These are phyloP conservation scores for Nasonia longicornis DNA, from an alignment of 1,140 invertebrate genomes.

Conservation along the genomic window DNA sequence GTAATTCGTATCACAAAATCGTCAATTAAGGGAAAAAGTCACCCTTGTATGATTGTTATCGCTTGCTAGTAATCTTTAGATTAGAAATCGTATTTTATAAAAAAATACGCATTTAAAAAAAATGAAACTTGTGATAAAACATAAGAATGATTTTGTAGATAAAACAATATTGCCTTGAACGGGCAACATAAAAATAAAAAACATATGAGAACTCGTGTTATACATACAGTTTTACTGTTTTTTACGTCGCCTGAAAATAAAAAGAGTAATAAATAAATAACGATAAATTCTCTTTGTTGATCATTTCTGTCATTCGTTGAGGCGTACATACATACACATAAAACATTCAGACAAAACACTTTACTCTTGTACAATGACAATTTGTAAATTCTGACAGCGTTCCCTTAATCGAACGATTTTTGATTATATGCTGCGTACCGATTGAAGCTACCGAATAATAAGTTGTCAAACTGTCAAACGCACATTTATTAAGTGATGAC, in stretches of 20 bases:
- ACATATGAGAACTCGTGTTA: slow-evolving; percentile 31
- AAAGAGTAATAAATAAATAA: slow-evolving; percentile 35
- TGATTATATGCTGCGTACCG: slow-evolving; percentile 32
- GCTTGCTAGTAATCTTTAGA: slow-evolving; percentile 36
- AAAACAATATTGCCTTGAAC: slow-evolving; percentile 25
- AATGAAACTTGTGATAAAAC: slow-evolving; percentile 44
- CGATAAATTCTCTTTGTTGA: slow-evolving; percentile 34
- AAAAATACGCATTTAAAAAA: slow-evolving; percentile 45
- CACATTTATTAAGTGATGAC: slow-evolving; percentile 33
- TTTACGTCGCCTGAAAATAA: slow-evolving; percentile 32
- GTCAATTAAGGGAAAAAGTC: slow-evolving; percentile 48
- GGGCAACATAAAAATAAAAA: slow-evolving; percentile 36
- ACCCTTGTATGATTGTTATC: slow-evolving; percentile 45
- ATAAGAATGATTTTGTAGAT: slow-evolving; percentile 45
- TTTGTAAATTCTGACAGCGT: slow-evolving; percentile 16
- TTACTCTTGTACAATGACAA: slow-evolving; percentile 34
- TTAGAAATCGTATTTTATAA: slow-evolving; percentile 32
- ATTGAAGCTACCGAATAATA: slow-evolving; percentile 40
- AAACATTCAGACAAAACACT: slow-evolving; percentile 1
- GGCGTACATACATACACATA: slow-evolving; percentile 16
- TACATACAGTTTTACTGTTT: slow-evolving; percentile 41
- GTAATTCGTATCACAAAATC: slow-evolving; percentile 46
- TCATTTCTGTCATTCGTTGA: slow-evolving; percentile 27
- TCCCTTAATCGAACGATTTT: slow-evolving; percentile 47
- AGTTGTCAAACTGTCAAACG: slow-evolving; percentile 39